Base-by-base conservation (phyloP, 1,140 invertebrate species). In the Dufourea novaeangliae region DNA sequence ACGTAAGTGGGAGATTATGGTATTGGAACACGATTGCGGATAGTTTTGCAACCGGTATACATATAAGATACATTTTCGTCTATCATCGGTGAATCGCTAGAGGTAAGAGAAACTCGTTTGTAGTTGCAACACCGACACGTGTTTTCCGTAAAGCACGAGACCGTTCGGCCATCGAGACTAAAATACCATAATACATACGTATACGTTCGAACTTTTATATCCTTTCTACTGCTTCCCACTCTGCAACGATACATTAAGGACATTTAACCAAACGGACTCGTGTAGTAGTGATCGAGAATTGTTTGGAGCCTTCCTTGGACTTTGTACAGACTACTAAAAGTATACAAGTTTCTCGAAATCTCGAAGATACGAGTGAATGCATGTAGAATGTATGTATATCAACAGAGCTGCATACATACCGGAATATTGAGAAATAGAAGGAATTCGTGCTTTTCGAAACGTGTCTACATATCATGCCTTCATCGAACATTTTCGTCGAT, bases 291-390 rank as follows among this genome's bases (percentile, higher is more conserved):
- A n/a, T 2, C 25, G 25, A 27, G 52, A 52, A 37, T 14, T 32
- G 25, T 66, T 1, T 29, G 29, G n/a, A n/a, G n/a, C 22, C 29
- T 34, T 67, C 63, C 12, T 64, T 44, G 50, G 37, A 75, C 29
- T 75, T 67, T 41, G 63, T 14, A 5, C 27, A 11, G 14, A 25
- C 12, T 20, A 34, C 0, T 7, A 8, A 34, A 1, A 22, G 20
- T 22, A 7, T 17, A 0, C 27, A 8, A 39, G 0, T 27, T 22
- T 22, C 5, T 1, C 14, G n/a, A 54, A 20, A 57, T 50, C n/a
- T 11, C 0, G 1, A 20, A 10, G 12, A 1, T 44, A 17, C 12
- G 41, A 44, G 41, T 14, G 8, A 44, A n/a, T n/a, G n/a, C n/a
- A n/a, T n/a, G n/a, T n/a, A n/a, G n/a, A n/a, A n/a, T n/a, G n/a